A percentile compares a stretch with the other conserved stretches of the same genome.
These are phyloP conservation scores for Amphimedon queenslandica DNA, from an alignment of 37 sponge, comb jelly and placozoan species.

Conservation along the genomic window DNA sequence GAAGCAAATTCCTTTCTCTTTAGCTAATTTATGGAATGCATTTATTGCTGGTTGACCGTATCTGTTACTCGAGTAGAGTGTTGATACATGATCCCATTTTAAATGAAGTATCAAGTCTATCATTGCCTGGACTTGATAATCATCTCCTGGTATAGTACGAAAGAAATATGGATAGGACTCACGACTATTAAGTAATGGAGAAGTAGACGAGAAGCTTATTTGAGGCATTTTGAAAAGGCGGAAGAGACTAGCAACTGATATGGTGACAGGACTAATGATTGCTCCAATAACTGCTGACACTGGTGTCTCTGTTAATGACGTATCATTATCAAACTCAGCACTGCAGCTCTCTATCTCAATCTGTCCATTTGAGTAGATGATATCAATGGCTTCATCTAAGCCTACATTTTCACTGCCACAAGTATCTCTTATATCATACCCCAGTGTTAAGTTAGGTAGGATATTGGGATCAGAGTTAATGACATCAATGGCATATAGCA, in stretches of 20 bases:
- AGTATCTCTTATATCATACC: slow-evolving; percentile 91
- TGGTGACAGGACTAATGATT: slow-evolving; percentile 35
- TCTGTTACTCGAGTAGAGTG: slow-evolving; percentile 9
- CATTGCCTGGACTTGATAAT: slow-evolving; percentile 64
- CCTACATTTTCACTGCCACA: slow-evolving; percentile 71
- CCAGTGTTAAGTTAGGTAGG: slow-evolving; percentile 54
- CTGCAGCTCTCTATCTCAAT: slow-evolving; percentile 31
- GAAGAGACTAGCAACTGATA: slow-evolving; percentile 56
- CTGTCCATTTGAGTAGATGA: slow-evolving; percentile 48
- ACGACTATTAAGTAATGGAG: slow-evolving; percentile 41
- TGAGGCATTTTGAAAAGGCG: slow-evolving; percentile 56
- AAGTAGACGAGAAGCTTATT: slow-evolving; percentile 71
- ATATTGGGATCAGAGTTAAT: slow-evolving; percentile 64
- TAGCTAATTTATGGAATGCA: slow-evolving; percentile 8
- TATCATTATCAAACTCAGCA: neutral
- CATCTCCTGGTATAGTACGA: slow-evolving; percentile 68
- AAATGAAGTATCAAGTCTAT: slow-evolving; percentile 34
- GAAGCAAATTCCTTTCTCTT: slow-evolving; percentile 20
- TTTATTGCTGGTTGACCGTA: slow-evolving; percentile 36
- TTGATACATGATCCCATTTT: slow-evolving; percentile 42
- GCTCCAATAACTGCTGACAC: slow-evolving; percentile 55
- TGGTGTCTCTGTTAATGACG: neutral
- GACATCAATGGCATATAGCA: slow-evolving; percentile 70
- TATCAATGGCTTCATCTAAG: slow-evolving; percentile 67
- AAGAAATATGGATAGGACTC: slow-evolving; percentile 59